Conservation (phyloP, 92 coral and sea anemone species). For the Virgularia gustaviana region DNA sequence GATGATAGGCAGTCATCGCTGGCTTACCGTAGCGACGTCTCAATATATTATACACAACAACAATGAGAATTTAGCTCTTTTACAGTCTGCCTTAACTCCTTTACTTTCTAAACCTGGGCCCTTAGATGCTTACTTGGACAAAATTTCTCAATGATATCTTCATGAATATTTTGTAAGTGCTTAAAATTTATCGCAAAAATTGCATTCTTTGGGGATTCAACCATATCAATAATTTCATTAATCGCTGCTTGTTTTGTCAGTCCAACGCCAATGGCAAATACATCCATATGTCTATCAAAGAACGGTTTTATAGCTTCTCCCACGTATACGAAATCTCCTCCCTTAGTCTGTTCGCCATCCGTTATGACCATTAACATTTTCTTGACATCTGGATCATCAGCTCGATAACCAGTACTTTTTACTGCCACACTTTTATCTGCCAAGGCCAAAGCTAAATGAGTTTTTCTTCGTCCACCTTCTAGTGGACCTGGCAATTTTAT, state of each 20-base stretch:
- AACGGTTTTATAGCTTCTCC: slow-evolving; percentile 11
- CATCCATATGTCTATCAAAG: slow-evolving; percentile 10
- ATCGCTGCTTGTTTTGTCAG: neutral
- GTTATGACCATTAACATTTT: slow-evolving; percentile 13
- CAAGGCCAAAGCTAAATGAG: slow-evolving; percentile 7
- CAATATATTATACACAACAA: too few relatives aligned
- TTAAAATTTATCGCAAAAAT: too few relatives aligned
- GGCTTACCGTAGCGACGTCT: too few relatives aligned
- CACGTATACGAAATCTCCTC: slow-evolving; percentile 1
- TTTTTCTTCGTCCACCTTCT: slow-evolving; percentile 3
- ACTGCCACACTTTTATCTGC: slow-evolving; percentile 2
- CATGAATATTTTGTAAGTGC: too few relatives aligned
- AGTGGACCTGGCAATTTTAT: slow-evolving; percentile 9
- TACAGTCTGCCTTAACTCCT: too few relatives aligned
- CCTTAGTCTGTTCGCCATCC: slow-evolving; percentile 3
- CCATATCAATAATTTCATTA: slow-evolving; percentile 9
- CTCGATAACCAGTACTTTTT: neutral
- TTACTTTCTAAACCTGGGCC: too few relatives aligned
- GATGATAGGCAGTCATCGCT: too few relatives aligned
- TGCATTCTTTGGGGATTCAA: slow-evolving; percentile 8
- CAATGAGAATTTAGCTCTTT: too few relatives aligned
- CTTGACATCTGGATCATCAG: neutral
- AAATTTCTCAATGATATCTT: too few relatives aligned
- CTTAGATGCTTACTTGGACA: too few relatives aligned
- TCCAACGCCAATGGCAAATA: slow-evolving; percentile 12